Conservation (phyloP, 1,140 invertebrate species). For the Melitaea cinxia region DNA sequence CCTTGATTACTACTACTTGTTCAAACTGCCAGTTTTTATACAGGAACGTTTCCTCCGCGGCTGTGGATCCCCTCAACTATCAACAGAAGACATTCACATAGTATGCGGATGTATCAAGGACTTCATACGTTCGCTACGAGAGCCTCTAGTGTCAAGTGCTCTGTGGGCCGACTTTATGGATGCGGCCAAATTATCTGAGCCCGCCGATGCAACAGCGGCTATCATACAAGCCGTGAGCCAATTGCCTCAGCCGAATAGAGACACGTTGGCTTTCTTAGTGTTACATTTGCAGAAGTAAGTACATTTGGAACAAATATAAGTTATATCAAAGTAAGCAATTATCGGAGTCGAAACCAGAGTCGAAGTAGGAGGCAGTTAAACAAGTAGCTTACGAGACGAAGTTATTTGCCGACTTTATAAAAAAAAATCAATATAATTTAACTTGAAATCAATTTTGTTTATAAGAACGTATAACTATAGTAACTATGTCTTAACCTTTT, state of each 20-base stretch:
- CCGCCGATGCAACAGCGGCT: slow-evolving; percentile 64
- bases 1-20: neutral
- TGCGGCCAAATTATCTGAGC: slow-evolving; percentile 75
- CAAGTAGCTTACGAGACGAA: too few relatives aligned
- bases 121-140: slow-evolving; percentile 90
- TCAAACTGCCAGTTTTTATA: neutral
- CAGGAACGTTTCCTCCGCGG: slow-evolving; percentile 77
- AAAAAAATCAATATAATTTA: too few relatives aligned
- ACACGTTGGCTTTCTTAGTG: slow-evolving; percentile 92
- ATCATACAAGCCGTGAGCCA: slow-evolving; percentile 87
- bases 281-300: slow-evolving; percentile 84
- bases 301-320: neutral
- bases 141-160: slow-evolving; percentile 90
- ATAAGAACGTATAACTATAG: too few relatives aligned
- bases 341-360: too few relatives aligned
- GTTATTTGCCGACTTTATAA: too few relatives aligned
- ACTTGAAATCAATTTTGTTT: too few relatives aligned
- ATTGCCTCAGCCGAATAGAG: slow-evolving; percentile 91
- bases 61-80: slow-evolving; percentile 69
- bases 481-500: too few relatives aligned
- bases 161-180: slow-evolving; percentile 85
- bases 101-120: slow-evolving; percentile 86
- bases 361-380: too few relatives aligned
- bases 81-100: slow-evolving; percentile 69
- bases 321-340: too few relatives aligned